A percentile compares a stretch with the other conserved stretches of the same genome.
Conservation (phyloP, 2,888 invertebrate genomes). For the Agrotis clavis region DNA sequence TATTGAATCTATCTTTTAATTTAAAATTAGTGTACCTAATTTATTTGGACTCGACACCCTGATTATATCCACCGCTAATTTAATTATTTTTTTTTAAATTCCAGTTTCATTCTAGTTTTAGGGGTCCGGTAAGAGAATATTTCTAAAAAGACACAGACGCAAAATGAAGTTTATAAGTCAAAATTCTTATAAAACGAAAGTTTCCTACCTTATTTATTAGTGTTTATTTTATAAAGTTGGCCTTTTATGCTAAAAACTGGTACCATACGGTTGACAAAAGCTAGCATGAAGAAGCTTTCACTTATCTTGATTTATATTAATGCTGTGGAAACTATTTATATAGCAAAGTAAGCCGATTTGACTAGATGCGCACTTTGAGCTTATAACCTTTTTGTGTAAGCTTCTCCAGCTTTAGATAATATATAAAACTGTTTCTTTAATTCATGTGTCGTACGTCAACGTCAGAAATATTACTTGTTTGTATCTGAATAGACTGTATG, state of each 20-base stretch:
- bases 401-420: slow-evolving; percentile 26
- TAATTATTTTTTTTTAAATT: neutral
- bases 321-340: slow-evolving; percentile 28
- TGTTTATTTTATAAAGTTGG: neutral
- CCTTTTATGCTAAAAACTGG: neutral
- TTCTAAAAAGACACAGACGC: neutral
- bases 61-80: neutral
- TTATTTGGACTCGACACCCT: neutral
- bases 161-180: neutral
- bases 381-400: slow-evolving; percentile 27
- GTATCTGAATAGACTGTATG: neutral
- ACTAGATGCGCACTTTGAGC: slow-evolving; percentile 3
- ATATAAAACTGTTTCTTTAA: neutral
- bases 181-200: neutral
- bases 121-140: neutral
- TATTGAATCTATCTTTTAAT: neutral
- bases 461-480: slow-evolving; percentile 8
- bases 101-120: neutral
- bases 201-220: neutral
- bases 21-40: neutral
- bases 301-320: slow-evolving; percentile 39
- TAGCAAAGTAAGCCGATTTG: slow-evolving; percentile 32
- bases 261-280: slow-evolving; percentile 1
- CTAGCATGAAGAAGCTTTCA: slow-evolving; percentile 30
- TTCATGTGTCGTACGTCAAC: no score